Conservation (phyloP, 2,888 invertebrate genomes). For the Argynnis bischoffii region DNA sequence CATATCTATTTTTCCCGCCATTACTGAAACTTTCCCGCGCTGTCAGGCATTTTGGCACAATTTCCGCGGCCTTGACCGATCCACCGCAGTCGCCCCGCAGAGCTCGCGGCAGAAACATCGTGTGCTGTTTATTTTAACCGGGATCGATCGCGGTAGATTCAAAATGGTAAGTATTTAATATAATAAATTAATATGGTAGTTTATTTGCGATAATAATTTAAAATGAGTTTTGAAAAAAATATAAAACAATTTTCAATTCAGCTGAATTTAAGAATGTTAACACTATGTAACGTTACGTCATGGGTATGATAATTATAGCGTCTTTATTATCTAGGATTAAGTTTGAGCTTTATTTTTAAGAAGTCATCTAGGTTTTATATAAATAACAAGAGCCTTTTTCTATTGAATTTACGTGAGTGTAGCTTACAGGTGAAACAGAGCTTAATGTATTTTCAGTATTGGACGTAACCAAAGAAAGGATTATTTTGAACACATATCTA, state of each 20-base stretch:
- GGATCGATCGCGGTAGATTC: constrained; percentile 51
- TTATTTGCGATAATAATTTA: neutral
- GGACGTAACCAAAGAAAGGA: too few species aligned
- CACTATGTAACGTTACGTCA: constrained; percentile 50
- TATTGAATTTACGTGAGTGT: constrained; percentile 26
- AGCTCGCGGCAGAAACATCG: constrained; percentile 48
- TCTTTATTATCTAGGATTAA: constrained; percentile 28
- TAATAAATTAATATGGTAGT: neutral
- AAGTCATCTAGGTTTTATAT: constrained; percentile 22
- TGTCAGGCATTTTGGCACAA: constrained; percentile 68
- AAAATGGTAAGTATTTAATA: constrained; percentile 64
- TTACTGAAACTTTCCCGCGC: constrained; percentile 63
- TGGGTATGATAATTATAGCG: constrained; percentile 46
- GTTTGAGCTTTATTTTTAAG: constrained; percentile 14
- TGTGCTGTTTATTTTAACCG: constrained; percentile 43
- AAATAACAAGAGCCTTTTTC: constrained; percentile 10
- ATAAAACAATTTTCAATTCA: neutral
- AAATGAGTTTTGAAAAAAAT: neutral
- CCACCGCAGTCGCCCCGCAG: constrained; percentile 70
- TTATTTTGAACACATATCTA: too few species aligned
- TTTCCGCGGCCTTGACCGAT: constrained; percentile 75
- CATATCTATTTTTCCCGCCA: constrained; percentile 41
- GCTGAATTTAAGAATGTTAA: constrained; percentile 2
- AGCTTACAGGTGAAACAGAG: neutral
- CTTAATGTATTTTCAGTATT: too few species aligned